Percentiles rank a stretch among this genome's conserved stretches.
Evolutionary conservation across 2,797 vertebrate genomes (phyloP).

Genomic region (Coranthus polyacanthus): DNA sequence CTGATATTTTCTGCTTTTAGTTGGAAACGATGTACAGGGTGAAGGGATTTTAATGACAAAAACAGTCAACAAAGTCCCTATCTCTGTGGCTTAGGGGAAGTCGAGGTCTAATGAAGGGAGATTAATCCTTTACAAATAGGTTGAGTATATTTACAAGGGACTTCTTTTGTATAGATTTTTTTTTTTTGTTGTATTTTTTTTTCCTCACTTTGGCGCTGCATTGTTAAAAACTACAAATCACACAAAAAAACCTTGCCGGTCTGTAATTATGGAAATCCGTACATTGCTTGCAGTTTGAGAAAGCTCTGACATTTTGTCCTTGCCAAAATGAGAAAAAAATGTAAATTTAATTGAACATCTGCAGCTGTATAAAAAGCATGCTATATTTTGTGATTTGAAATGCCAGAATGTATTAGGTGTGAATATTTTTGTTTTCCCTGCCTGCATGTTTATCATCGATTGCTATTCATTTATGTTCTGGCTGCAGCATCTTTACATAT

Average conservation of each 20-base stretch:
- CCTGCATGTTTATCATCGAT: neutral
- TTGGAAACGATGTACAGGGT: constrained; percentile 61
- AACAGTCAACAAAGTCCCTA: constrained; percentile 73
- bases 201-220: constrained; percentile 47
- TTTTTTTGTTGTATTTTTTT: constrained; percentile 22
- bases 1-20: constrained; percentile 69
- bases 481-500: too few relatives aligned
- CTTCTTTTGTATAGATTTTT: constrained; percentile 48
- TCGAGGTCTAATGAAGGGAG: constrained; percentile 70
- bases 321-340: constrained; percentile 21
- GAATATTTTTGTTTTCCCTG: constrained; percentile 3
- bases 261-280: constrained; percentile 18
- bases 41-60: constrained; percentile 79
- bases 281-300: constrained; percentile 6
- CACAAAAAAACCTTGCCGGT: constrained; percentile 6
- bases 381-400: constrained; percentile 24
- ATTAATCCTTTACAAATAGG: constrained; percentile 75
- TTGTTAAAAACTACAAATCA: constrained; percentile 50
- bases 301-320: constrained; percentile 20
- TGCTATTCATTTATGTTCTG: neutral
- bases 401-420: constrained; percentile 12
- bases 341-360: constrained; percentile 25
- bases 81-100: constrained; percentile 72
- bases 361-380: constrained; percentile 29
- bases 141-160: constrained; percentile 54